These are phyloP conservation scores for Hydriomena furcata DNA, from an alignment of 2,888 invertebrate genomes.

Conservation along the genomic window DNA sequence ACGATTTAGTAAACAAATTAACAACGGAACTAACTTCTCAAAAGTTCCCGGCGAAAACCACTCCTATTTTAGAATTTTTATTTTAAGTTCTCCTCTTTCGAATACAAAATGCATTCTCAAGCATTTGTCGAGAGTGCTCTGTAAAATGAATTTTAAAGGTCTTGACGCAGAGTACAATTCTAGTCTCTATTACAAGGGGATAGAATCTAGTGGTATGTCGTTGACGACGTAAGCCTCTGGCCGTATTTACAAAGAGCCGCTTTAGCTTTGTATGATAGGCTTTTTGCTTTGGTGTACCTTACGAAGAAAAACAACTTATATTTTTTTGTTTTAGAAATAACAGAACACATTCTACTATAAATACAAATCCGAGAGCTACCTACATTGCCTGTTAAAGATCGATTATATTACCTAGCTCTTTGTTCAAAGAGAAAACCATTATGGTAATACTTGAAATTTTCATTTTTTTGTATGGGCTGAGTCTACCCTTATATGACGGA, in stretches of 20 bases:
- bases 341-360: no score
- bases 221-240: slow-evolving; percentile 12
- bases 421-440: no score
- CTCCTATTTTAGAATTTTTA: neutral
- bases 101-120: slow-evolving; percentile 17
- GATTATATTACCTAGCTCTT: no score
- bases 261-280: slow-evolving; percentile 19
- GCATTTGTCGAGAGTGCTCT: slow-evolving; percentile 17
- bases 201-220: slow-evolving; percentile 7
- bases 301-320: neutral
- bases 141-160: slow-evolving; percentile 31
- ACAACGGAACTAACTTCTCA: no score
- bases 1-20: no score
- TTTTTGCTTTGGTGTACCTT: slow-evolving; percentile 15
- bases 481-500: no score
- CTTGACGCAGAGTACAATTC: slow-evolving; percentile 11
- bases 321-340: no score
- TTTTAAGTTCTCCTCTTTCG: neutral
- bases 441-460: no score
- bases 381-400: no score
- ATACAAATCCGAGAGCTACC: no score
- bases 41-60: no score
- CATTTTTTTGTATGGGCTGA: no score
- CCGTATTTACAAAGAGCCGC: slow-evolving; percentile 22
- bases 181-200: slow-evolving; percentile 5